A percentile compares a stretch with the other conserved stretches of the same genome.
Evolutionary conservation across 2,113 vertebrate species (phyloP).

Genomic region (Ictidomys tridecemlineatus): DNA sequence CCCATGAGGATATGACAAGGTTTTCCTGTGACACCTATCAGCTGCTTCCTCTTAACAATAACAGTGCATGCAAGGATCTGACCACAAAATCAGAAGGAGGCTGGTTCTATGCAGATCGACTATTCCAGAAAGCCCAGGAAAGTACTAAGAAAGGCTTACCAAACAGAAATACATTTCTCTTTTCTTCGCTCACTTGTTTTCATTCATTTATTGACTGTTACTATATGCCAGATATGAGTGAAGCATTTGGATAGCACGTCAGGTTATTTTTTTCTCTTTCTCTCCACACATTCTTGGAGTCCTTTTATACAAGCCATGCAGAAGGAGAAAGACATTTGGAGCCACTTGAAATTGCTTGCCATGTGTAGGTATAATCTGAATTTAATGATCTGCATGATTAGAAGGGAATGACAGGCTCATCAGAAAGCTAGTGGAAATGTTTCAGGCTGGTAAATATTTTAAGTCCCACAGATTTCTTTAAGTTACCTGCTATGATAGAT

Average conservation of each 20-base stretch:
- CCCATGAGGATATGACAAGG: neutral
- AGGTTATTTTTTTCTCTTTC: neutral
- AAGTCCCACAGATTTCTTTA: slow-evolving; percentile 59
- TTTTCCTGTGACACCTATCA: neutral
- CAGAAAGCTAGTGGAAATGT: slow-evolving; percentile 57
- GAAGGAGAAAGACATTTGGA: slow-evolving; percentile 69
- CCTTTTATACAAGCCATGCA: slow-evolving; percentile 57
- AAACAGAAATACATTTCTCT: slow-evolving; percentile 14
- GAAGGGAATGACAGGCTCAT: slow-evolving; percentile 67
- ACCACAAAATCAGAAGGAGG: neutral
- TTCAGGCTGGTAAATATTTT: slow-evolving; percentile 75
- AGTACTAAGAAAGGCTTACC: neutral
- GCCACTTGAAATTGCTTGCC: slow-evolving; percentile 41
- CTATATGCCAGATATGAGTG: neutral
- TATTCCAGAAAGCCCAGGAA: neutral
- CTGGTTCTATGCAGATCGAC: neutral
- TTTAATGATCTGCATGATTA: slow-evolving; percentile 76
- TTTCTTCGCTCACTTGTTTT: neutral
- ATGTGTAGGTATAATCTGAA: slow-evolving; percentile 67
- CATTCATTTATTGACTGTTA: neutral
- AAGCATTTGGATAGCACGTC: neutral
- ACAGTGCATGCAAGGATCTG: neutral
- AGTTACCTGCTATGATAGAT: slow-evolving; percentile 43
- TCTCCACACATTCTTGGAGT: slow-evolving; percentile 19
- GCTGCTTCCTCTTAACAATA: neutral